A percentile compares a stretch with the other conserved stretches of the same genome.
Evolutionary conservation across 2,113 vertebrate genomes (phyloP).

Genomic region (Elgaria multicarinata): DNA sequence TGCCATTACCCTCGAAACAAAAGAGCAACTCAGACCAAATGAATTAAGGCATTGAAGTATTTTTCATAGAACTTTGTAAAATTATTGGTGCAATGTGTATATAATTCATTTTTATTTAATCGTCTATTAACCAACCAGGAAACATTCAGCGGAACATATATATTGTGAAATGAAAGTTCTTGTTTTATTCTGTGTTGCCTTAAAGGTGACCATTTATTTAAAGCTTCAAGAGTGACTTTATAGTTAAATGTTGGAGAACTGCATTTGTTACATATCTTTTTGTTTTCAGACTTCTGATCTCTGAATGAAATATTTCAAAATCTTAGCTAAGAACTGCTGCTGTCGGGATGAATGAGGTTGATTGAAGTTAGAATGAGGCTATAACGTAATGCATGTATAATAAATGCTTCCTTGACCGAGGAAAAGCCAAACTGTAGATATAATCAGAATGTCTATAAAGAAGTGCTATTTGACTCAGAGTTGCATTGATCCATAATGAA

Average conservation of each 20-base stretch:
- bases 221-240: neutral
- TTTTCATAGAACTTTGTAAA: neutral
- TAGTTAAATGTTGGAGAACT: neutral
- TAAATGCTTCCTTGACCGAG: neutral
- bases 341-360: neutral
- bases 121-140: constrained; percentile 25
- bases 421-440: neutral
- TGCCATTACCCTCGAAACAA: neutral
- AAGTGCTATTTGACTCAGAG: neutral
- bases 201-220: constrained; percentile 9
- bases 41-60: constrained; percentile 22
- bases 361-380: neutral
- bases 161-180: constrained; percentile 33
- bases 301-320: neutral
- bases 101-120: constrained; percentile 17
- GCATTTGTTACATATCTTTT: neutral
- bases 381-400: neutral
- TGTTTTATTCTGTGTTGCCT: neutral
- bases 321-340: neutral
- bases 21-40: neutral
- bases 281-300: neutral
- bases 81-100: constrained; percentile 9
- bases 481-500: neutral
- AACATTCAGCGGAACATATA: neutral
- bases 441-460: neutral